A percentile compares a stretch with the other conserved stretches of the same genome.
These are phyloP conservation scores for Archaeoteleia sp. DNA, from an alignment of 2,888 invertebrate genomes.

Conservation along the genomic window DNA sequence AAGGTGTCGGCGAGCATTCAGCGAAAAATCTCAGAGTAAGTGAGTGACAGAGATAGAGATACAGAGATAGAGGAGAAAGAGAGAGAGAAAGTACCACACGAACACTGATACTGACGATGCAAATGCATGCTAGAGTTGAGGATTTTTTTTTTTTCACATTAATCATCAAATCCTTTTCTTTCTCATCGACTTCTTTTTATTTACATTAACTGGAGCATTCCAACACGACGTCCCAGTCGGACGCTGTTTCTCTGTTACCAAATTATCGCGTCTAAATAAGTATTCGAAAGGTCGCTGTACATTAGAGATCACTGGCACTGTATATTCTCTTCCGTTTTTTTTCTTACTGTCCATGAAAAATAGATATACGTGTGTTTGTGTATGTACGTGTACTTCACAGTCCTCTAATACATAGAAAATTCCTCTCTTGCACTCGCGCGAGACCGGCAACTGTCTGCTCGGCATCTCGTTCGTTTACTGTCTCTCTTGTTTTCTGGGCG, in stretches of 20 bases:
- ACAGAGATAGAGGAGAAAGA: slow-evolving; percentile 16
- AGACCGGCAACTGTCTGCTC: slow-evolving; percentile 33
- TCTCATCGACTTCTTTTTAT: slow-evolving; percentile 50
- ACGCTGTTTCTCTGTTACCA: slow-evolving; percentile 5
- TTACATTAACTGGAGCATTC: slow-evolving; percentile 46
- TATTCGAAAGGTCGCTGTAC: slow-evolving; percentile 33
- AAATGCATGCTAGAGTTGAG: slow-evolving; percentile 53
- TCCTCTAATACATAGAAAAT: background rate
- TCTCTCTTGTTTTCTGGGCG: no score
- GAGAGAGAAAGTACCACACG: slow-evolving; percentile 36
- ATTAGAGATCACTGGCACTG: slow-evolving; percentile 40
- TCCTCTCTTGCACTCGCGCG: no score
- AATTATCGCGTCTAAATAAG: slow-evolving; percentile 13
- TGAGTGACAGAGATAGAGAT: slow-evolving; percentile 45
- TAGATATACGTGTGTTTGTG: slow-evolving; percentile 16
- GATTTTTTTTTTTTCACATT: slow-evolving; percentile 39
- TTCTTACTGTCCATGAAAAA: slow-evolving; percentile 31
- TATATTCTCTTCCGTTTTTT: slow-evolving; percentile 27
- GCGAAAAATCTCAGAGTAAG: slow-evolving; percentile 49
- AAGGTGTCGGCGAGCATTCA: slow-evolving; percentile 47
- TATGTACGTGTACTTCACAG: no score
- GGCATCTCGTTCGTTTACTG: slow-evolving; percentile 19
- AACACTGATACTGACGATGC: slow-evolving; percentile 55
- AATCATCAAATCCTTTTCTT: slow-evolving; percentile 45
- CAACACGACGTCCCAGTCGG: slow-evolving; percentile 28